These are phyloP conservation scores for Vireo griseus DNA, from an alignment of 2,797 vertebrate species.

Conservation along the genomic window DNA sequence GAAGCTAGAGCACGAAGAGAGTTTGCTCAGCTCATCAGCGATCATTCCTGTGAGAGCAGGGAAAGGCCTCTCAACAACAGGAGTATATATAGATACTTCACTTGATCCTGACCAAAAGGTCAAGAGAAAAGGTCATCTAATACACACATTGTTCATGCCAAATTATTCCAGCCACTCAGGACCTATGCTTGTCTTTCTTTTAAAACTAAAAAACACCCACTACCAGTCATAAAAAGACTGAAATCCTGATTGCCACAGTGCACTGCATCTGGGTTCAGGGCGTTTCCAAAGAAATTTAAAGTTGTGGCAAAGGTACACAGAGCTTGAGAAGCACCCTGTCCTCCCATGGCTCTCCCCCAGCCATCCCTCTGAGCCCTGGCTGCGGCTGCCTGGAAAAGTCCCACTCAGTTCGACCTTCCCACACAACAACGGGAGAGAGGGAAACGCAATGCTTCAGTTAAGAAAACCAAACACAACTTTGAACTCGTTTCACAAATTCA, in stretches of 20 bases:
- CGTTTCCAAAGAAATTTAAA: background rate
- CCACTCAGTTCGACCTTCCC: background rate
- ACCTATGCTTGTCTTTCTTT: background rate
- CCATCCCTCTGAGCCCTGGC: fast-evolving
- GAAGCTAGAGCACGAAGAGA: background rate
- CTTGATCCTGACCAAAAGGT: constrained; percentile 12
- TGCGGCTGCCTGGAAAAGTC: background rate
- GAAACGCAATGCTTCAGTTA: background rate
- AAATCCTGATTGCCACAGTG: background rate
- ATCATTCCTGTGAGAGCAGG: background rate
- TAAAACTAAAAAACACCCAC: background rate
- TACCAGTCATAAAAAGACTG: background rate
- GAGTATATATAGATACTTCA: constrained; percentile 25
- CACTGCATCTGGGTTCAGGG: background rate
- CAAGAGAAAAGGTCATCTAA: constrained; percentile 27
- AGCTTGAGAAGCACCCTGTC: background rate
- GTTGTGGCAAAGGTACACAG: background rate
- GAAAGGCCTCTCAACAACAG: background rate
- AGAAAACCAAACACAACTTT: background rate
- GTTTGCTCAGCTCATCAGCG: background rate
- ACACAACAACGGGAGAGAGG: fast-evolving
- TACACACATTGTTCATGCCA: constrained; percentile 1
- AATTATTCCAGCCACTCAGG: background rate
- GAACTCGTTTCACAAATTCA: background rate
- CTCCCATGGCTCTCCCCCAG: fast-evolving